Conservation (phyloP, 2,888 invertebrate genomes). For the Xestia rhomboidea region DNA sequence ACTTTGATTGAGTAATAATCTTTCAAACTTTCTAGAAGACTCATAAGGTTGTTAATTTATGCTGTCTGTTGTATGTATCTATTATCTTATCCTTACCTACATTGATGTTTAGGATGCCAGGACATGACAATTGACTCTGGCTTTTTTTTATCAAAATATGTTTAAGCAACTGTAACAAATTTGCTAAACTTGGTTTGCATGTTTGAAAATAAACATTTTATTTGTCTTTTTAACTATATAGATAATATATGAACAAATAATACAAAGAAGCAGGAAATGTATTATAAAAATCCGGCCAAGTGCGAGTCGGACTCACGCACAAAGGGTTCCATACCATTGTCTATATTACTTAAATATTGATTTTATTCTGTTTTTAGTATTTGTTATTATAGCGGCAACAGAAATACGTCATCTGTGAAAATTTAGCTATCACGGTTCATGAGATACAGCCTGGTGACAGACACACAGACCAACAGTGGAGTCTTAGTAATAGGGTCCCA, state of each 20-base stretch:
- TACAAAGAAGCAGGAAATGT: neutral
- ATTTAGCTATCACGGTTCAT: no score
- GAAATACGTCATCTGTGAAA: no score
- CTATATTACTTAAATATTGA: no score
- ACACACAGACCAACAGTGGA: no score
- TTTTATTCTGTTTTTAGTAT: no score
- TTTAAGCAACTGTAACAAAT: neutral
- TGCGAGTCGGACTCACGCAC: no score
- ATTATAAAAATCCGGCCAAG: neutral
- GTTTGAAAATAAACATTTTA: conserved; percentile 21
- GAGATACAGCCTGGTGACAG: no score
- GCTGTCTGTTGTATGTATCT: neutral
- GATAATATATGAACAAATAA: neutral
- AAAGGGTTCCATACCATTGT: no score
- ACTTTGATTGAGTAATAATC: neutral
- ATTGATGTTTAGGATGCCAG: neutral
- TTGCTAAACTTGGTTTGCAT: conserved; percentile 15
- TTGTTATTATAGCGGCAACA: no score
- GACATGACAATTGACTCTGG: conserved; percentile 2
- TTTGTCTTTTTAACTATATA: neutral
- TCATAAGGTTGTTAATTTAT: neutral
- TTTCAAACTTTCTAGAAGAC: neutral
- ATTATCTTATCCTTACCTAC: neutral
- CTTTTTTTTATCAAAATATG: neutral
- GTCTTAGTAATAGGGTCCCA: no score